A percentile compares a stretch with the other conserved stretches of the same genome.
These are phyloP conservation scores for Pseudopipra pipra DNA, from an alignment of 2,113 vertebrate genomes.

Conservation along the genomic window DNA sequence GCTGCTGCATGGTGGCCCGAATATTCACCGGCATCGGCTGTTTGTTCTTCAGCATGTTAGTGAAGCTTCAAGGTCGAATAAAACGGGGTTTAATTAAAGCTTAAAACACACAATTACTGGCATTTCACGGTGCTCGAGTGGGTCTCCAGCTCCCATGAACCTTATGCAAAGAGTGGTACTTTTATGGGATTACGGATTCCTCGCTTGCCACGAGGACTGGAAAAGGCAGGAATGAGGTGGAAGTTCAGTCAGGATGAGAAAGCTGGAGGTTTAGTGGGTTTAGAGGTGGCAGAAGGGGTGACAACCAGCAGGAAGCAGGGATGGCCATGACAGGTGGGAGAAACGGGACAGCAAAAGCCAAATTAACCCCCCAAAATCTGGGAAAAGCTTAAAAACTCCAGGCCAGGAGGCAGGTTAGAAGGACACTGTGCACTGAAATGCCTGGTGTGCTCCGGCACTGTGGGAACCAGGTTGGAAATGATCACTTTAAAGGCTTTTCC, in stretches of 20 bases:
- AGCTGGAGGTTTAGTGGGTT: constrained; percentile 52
- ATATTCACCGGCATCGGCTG: constrained; percentile 94
- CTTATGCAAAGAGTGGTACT: constrained; percentile 69
- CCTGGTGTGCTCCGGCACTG: fast-evolving
- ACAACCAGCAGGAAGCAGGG: constrained; percentile 64
- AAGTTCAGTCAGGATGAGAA: not conserved
- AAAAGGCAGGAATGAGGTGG: constrained; percentile 63
- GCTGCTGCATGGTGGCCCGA: constrained; percentile 97
- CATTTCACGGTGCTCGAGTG: constrained; percentile 78
- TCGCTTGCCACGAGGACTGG: constrained; percentile 70
- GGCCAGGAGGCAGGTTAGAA: too few species aligned
- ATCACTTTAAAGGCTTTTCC: not conserved
- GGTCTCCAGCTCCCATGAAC: constrained; percentile 77
- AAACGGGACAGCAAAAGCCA: constrained; percentile 32
- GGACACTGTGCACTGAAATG: fast-evolving
- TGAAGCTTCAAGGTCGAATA: constrained; percentile 98
- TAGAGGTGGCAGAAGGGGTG: constrained; percentile 50
- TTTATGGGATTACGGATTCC: constrained; percentile 56
- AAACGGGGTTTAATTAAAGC: constrained; percentile 84
- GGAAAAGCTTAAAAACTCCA: not conserved
- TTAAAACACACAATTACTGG: constrained; percentile 77
- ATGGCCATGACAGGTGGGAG: constrained; percentile 15
- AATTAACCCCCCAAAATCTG: not conserved
- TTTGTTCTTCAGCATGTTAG: constrained; percentile 99
- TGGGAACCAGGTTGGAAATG: not conserved